Base-by-base conservation (phyloP, 2,113 vertebrate genomes). In the Acrocephalus arundinaceus region DNA sequence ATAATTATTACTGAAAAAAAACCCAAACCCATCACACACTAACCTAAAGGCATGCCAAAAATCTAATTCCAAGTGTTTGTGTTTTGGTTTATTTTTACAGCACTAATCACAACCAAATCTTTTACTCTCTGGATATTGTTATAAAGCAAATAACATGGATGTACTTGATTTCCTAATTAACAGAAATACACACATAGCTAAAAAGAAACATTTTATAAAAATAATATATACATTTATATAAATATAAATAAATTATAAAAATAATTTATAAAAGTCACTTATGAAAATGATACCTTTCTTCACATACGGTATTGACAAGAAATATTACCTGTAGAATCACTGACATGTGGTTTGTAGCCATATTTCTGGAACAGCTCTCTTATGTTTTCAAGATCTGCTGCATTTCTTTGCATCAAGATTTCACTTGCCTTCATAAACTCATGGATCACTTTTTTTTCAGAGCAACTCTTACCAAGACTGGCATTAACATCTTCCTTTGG, bases 281-380 rank as follows among this genome's bases (percentile, higher is more conserved):
- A 43, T 57, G 45, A 77, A 89, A 85, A 48, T 11, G 4, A 23
- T 25, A 31, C 52, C 54, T 90, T 52, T 31, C 13, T 82, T 75
- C n/a, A 70, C 19, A 30, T 37, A n/a, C 4, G 27, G 3, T 59
- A 41, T 15, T 92, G 52, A 45, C 35, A 87, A 72, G 35, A 85
- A 94, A 39, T n/a, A 81, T 90, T 96, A 99, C 99, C 97, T 97
- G 94, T 35, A 58, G 93, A 77, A 43, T 89, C 93, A 63, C 96
- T 77, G 70, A 51, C 90, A 59, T 1, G 88, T 91, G 97, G 94
- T 92, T 96, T 97, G 94, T 98, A 99, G 55, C 98, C 98, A 22
- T 99, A 99, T 57, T 98, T 98, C 94, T 98, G 98, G 95, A 98
- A 98, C 67, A 98, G 95, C 48, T 94, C 98, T 96, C 62, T 98